Percentiles rank a stretch among this genome's conserved stretches.
Evolutionary conservation across 2,113 vertebrate genomes (phyloP).

Genomic region (Rattus rattus): DNA sequence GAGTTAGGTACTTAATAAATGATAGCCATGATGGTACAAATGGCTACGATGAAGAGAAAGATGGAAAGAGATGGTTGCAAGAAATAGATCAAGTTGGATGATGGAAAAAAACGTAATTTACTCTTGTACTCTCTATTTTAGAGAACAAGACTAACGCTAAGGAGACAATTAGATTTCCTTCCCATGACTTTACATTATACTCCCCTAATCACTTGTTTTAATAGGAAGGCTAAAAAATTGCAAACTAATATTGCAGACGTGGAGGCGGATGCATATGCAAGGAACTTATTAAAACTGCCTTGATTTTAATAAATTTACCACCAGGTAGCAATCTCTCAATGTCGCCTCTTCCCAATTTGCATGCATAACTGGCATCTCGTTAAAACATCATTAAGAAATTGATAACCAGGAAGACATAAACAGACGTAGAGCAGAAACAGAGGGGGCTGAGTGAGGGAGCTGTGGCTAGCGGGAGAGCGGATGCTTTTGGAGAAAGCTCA

Average conservation of each 20-base stretch:
- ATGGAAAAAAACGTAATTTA: background rate
- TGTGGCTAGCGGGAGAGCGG: background rate
- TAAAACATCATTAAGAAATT: constrained; percentile 86
- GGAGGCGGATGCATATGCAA: constrained; percentile 66
- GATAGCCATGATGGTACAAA: background rate
- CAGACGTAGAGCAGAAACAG: constrained; percentile 72
- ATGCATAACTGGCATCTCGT: constrained; percentile 86
- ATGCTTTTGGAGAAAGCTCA: constrained; percentile 60
- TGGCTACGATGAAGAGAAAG: background rate
- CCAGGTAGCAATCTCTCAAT: constrained; percentile 83
- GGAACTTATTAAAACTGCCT: constrained; percentile 81
- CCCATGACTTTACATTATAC: constrained; percentile 41
- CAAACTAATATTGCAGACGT: constrained; percentile 69
- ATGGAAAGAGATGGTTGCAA: background rate
- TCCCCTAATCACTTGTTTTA: constrained; percentile 66
- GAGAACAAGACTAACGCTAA: constrained; percentile 2
- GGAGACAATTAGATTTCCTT: constrained; percentile 53
- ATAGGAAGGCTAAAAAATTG: constrained; percentile 56
- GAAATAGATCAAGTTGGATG: background rate
- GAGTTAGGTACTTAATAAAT: background rate
- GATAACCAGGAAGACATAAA: constrained; percentile 83
- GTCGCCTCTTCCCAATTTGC: constrained; percentile 84
- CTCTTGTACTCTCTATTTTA: background rate
- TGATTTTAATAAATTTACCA: constrained; percentile 82
- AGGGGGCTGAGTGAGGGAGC: background rate